phyloP scores from a whole-genome alignment of 1,140 invertebrate species.

The Drosophila kohkoa region DNA sequence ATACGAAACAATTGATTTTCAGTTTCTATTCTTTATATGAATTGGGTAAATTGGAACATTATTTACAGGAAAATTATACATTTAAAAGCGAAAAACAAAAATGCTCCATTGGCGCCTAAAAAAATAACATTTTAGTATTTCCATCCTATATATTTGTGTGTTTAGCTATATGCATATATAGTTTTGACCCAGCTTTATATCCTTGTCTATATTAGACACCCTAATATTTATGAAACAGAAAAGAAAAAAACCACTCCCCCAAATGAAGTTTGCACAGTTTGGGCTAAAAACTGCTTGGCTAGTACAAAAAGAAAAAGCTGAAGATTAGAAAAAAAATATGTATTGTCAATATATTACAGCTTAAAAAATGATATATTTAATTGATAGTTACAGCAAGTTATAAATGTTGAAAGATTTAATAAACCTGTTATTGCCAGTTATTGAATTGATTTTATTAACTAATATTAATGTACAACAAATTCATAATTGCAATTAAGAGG shows the following conservation, averaged over 20 bases:
- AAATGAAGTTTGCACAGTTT: slow-evolving; percentile 50
- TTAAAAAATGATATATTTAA: slow-evolving; percentile 45
- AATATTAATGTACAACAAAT: slow-evolving; percentile 17
- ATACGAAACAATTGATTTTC: slow-evolving; percentile 29
- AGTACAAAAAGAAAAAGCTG: slow-evolving; percentile 8
- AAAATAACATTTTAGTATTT: slow-evolving; percentile 46
- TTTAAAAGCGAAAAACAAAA: slow-evolving; percentile 52
- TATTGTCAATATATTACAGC: slow-evolving; percentile 19
- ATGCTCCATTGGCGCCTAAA: slow-evolving; percentile 60
- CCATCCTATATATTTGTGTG: slow-evolving; percentile 50
- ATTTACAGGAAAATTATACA: slow-evolving; percentile 71
- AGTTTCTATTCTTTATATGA: slow-evolving; percentile 30
- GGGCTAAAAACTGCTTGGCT: slow-evolving; percentile 10
- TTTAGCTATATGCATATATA: slow-evolving; percentile 51
- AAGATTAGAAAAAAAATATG: slow-evolving; percentile 21
- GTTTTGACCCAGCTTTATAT: slow-evolving; percentile 74
- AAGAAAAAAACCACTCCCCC: slow-evolving; percentile 18
- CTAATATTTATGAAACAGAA: slow-evolving; percentile 59
- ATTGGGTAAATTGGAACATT: slow-evolving; percentile 54
- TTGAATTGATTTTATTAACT: slow-evolving; percentile 34
- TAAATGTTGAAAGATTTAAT: slow-evolving; percentile 33
- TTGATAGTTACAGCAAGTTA: slow-evolving; percentile 40
- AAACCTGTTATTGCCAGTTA: slow-evolving; percentile 34
- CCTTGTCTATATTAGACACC: slow-evolving; percentile 81
- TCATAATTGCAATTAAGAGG: background rate